Evolutionary conservation across 2,888 invertebrate genomes (phyloP).

Genomic region (Folsomia candida): DNA sequence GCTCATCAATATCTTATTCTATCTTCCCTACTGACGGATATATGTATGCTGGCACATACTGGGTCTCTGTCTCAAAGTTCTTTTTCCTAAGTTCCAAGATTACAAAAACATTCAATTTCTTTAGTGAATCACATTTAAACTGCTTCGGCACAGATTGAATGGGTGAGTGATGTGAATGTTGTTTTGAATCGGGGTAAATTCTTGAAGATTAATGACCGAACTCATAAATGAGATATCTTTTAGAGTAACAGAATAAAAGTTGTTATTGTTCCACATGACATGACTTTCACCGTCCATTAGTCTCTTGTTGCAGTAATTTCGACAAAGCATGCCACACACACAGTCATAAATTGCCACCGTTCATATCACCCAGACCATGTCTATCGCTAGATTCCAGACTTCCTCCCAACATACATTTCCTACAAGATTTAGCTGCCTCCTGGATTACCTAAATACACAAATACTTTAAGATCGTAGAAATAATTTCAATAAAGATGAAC

Average conservation of each 20-base stretch:
- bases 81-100: no score
- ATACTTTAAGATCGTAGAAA: no score
- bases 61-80: no score
- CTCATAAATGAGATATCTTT: not conserved
- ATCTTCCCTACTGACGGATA: not conserved
- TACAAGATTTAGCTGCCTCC: no score
- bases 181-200: not conserved
- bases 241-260: not conserved
- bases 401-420: no score
- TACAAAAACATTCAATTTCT: no score
- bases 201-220: not conserved
- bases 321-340: not conserved
- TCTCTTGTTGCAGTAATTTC: not conserved
- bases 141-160: not conserved
- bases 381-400: no score
- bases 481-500: no score
- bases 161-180: not conserved
- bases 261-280: conserved; percentile 8
- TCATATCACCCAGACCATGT: no score
- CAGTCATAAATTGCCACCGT: not conserved
- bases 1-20: no score
- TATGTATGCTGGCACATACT: not conserved
- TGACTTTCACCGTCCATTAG: conserved; percentile 1
- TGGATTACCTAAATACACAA: no score
- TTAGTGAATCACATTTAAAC: not conserved